These are phyloP conservation scores for Pantherophis alleghaniensis DNA, from an alignment of 2,797 vertebrate species.

Conservation along the genomic window DNA sequence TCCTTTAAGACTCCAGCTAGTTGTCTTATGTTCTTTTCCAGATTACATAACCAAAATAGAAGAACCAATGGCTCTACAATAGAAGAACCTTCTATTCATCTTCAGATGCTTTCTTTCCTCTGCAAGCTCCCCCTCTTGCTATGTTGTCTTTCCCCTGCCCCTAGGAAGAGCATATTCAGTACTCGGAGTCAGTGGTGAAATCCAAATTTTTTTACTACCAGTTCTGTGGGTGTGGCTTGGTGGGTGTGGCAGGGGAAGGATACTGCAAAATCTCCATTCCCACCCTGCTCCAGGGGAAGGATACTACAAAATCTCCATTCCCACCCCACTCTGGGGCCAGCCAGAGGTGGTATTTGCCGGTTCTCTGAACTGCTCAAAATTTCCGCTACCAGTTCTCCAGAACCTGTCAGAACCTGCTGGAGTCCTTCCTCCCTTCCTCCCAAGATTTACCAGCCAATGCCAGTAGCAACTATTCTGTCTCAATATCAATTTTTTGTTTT, in stretches of 20 bases:
- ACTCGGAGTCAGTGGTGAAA: not conserved
- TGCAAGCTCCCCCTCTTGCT: not conserved
- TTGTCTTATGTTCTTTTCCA: not conserved
- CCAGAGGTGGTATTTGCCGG: too few species aligned
- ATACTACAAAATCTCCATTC: too few species aligned
- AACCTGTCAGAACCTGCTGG: too few species aligned
- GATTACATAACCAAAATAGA: not conserved
- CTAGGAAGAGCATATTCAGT: not conserved
- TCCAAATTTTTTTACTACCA: too few species aligned
- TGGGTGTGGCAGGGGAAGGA: too few species aligned
- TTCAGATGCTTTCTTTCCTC: not conserved
- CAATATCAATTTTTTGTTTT: not conserved
- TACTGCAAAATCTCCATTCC: too few species aligned
- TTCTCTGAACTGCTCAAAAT: too few species aligned
- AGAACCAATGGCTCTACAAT: not conserved
- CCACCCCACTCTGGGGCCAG: too few species aligned
- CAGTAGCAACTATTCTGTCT: not conserved
- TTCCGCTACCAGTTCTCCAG: too few species aligned
- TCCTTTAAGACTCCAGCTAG: not conserved
- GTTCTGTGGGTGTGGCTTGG: too few species aligned
- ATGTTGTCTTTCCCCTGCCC: not conserved
- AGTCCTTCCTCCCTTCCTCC: not conserved
- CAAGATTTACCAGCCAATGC: not conserved
- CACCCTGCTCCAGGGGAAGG: too few species aligned
- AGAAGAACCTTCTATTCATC: not conserved